Conservation (phyloP, 2,797 vertebrate species). For the Sebastes miniatus region DNA sequence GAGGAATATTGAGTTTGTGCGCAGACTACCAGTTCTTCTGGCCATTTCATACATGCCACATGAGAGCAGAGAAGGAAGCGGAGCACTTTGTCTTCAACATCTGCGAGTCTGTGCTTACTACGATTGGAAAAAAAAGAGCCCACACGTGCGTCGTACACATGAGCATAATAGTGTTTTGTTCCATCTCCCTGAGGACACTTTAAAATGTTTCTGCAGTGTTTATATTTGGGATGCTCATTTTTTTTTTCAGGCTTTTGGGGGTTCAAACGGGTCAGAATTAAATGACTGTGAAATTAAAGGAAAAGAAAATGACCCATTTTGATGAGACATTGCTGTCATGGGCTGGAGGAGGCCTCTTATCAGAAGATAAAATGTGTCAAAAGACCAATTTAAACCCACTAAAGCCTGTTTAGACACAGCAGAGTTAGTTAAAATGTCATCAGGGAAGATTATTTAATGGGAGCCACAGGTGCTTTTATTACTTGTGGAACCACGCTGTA, state of each 20-base stretch:
- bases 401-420: constrained; percentile 20
- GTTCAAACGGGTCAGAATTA: constrained; percentile 24
- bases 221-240: background rate
- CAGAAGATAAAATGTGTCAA: constrained; percentile 24
- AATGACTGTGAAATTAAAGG: constrained; percentile 39
- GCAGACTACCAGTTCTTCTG: constrained; percentile 22
- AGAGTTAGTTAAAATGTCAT: constrained; percentile 13
- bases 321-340: constrained; percentile 14
- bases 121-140: background rate
- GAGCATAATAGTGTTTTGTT: background rate
- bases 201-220: constrained; percentile 1
- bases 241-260: background rate
- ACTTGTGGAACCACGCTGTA: background rate
- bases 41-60: constrained; percentile 40
- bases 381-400: constrained; percentile 18
- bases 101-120: background rate
- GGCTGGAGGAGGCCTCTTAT: constrained; percentile 24
- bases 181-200: background rate
- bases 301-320: constrained; percentile 26
- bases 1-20: constrained; percentile 44
- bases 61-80: constrained; percentile 32
- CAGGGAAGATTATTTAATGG: constrained; percentile 14
- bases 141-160: background rate
- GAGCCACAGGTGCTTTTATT: constrained; percentile 12
- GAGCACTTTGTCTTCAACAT: constrained; percentile 50